These are phyloP conservation scores for Myotis brandtii DNA, from an alignment of 2,113 vertebrate species.

Conservation along the genomic window DNA sequence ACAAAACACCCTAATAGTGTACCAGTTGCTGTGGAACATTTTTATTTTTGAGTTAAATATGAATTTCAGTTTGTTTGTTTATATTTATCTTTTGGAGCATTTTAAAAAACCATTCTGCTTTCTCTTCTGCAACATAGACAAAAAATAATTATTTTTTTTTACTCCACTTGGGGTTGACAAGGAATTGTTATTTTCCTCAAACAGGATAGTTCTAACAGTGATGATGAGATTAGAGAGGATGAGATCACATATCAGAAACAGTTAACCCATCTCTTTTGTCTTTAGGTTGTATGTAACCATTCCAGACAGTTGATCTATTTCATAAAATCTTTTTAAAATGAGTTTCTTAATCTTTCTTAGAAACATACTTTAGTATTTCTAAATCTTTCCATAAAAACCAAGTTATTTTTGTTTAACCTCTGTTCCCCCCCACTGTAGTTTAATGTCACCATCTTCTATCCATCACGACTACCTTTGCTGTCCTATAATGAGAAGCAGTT, in stretches of 20 bases:
- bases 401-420: slow-evolving; percentile 39
- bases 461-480: neutral
- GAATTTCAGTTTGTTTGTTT: neutral
- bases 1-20: neutral
- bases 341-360: slow-evolving; percentile 27
- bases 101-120: neutral
- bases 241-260: slow-evolving; percentile 34
- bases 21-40: neutral
- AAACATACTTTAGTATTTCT: slow-evolving; percentile 36
- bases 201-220: slow-evolving; percentile 24
- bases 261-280: neutral
- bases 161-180: slow-evolving; percentile 21
- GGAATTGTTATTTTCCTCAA: slow-evolving; percentile 55
- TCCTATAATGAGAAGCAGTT: neutral
- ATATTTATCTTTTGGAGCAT: neutral
- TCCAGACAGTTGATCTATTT: neutral
- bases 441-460: neutral
- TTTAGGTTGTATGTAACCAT: neutral
- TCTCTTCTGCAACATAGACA: slow-evolving; percentile 3
- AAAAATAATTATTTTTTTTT: neutral
- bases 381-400: slow-evolving; percentile 16
- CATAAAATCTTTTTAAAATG: slow-evolving; percentile 20
- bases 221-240: slow-evolving; percentile 20
- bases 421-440: neutral
- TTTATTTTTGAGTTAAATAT: neutral